Conservation (phyloP, 2,888 invertebrate genomes). For the Pandemis corylana region DNA sequence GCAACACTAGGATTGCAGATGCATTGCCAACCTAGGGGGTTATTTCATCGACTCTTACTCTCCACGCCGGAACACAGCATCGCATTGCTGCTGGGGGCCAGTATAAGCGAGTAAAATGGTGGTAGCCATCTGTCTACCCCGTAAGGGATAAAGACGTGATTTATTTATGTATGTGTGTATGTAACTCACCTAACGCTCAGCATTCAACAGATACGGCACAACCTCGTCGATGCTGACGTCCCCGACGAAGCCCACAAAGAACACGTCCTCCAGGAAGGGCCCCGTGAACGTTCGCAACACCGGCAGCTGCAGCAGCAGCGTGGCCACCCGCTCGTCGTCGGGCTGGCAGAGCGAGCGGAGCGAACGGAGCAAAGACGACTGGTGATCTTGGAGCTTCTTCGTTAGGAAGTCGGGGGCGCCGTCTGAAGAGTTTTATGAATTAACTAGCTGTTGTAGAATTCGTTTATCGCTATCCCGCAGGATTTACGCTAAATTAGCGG, state of each 20-base stretch:
- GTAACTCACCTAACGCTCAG: conserved; percentile 55
- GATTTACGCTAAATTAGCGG: too few species aligned
- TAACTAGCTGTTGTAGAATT: too few species aligned
- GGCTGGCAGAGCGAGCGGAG: conserved; percentile 62
- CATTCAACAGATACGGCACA: conserved; percentile 94
- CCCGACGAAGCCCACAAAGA: conserved; percentile 96
- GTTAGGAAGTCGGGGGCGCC: conserved; percentile 78
- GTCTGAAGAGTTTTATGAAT: conserved; percentile 57
- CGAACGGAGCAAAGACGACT: conserved; percentile 79
- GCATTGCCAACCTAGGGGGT: too few species aligned
- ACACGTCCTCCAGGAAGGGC: conserved; percentile 93
- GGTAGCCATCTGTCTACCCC: too few species aligned
- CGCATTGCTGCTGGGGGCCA: too few species aligned
- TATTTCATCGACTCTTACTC: too few species aligned
- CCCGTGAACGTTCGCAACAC: conserved; percentile 90
- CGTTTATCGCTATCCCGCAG: too few species aligned
- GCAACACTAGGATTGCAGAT: too few species aligned
- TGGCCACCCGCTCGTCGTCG: conserved; percentile 81
- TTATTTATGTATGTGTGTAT: too few species aligned
- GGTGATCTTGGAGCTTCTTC: conserved; percentile 80
- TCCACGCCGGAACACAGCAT: too few species aligned
- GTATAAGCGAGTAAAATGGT: too few species aligned
- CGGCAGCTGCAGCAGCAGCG: conserved; percentile 88
- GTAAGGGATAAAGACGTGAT: too few species aligned
- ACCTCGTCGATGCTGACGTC: conserved; percentile 98